Base-by-base conservation (phyloP, 2,113 vertebrate genomes). In the Bufo bufo region DNA sequence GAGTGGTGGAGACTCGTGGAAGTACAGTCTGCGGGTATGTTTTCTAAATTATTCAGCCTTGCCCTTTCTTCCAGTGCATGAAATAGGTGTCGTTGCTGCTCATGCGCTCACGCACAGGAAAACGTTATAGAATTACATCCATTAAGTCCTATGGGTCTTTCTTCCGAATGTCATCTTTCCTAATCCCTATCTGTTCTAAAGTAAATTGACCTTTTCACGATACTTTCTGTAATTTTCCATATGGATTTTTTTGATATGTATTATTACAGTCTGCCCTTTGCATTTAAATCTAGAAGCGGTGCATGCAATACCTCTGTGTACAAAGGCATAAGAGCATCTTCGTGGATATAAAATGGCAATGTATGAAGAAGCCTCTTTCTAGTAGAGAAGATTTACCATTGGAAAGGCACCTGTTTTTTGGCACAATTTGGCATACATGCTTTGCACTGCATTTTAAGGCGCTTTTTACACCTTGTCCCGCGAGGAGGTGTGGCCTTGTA, bases 1-100 rank as follows among this genome's bases (percentile, higher is more conserved):
- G 93, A 97, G 96, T 10, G 98, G 98, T 91, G 98, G 98, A 20
- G 98, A 99, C 94, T 99, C 98, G 80, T 99, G 98, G 97, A 99
- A 99, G 91, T 99, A 99, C 90, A 99, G 97, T 94, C 94, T 99
- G 63, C 94, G 98, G 93, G 98, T 99, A 94, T 96, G 97, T 95
- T 43, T 89, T 90, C n/a, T 81, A 16, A 85, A 9, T 23, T 59
- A 86, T 87, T 85, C 14, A 50, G 10, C 79, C 16, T 74, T 87
- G 87, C 78, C 84, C 43, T 84, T 81, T 45, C 86, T 83, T 87
- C 83, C 74, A 58, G 43, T 81, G 88, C 45, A 65, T 78, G 83
- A 66, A 56, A 59, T 87, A 89, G 69, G 87, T 90, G 13, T 77
- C 17, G 58, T 69, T 23, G 45, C 11, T 82, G 58, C 58, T 78